These are phyloP conservation scores for Diglossa cyanea DNA, from an alignment of 2,797 vertebrate species.

Conservation along the genomic window DNA sequence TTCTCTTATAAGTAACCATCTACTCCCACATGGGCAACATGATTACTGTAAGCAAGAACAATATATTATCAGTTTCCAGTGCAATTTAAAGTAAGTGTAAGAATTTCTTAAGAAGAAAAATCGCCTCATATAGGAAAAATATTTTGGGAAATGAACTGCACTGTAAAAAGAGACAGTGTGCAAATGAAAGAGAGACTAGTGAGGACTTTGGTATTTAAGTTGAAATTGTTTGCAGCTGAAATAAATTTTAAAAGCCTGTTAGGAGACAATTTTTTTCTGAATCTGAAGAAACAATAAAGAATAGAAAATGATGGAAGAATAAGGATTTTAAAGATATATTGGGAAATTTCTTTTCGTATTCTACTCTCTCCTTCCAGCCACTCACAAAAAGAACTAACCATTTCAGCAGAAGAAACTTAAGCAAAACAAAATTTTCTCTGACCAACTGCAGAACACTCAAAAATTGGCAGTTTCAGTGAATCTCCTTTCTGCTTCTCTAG, in stretches of 20 bases:
- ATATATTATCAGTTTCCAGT: neutral
- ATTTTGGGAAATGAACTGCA: neutral
- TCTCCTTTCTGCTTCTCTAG: neutral
- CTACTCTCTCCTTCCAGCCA: neutral
- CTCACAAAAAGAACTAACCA: neutral
- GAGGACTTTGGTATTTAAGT: neutral
- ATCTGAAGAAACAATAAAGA: neutral
- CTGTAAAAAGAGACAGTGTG: neutral
- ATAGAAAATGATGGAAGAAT: neutral
- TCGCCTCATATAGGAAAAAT: neutral
- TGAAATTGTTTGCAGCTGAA: neutral
- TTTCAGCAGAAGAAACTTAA: neutral
- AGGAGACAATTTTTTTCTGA: neutral
- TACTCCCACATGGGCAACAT: neutral
- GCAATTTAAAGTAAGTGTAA: neutral
- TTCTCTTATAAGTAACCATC: neutral
- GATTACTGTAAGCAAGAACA: neutral
- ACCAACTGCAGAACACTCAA: neutral
- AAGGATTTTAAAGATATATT: neutral
- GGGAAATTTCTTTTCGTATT: neutral
- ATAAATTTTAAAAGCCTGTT: neutral
- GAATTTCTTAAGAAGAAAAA: neutral
- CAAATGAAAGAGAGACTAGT: neutral
- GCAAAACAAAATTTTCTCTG: neutral
- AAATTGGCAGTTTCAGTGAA: neutral